Base-by-base conservation (phyloP, 2,888 invertebrate genomes). In the Dioctria rufipes region DNA sequence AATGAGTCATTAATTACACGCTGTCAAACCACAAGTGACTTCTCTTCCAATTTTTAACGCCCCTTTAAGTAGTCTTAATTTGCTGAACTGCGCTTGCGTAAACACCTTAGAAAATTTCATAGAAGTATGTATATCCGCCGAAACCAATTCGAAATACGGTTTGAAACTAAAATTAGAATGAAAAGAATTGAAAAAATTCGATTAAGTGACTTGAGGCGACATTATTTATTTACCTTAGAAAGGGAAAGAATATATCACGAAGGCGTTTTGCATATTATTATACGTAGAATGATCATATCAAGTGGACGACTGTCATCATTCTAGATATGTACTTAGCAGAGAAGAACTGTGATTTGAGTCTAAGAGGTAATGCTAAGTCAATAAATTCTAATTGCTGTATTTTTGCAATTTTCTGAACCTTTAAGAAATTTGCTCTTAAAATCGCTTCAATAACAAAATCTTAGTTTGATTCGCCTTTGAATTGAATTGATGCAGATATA, bases 21-120 rank as follows among this genome's bases (percentile, higher is more conserved):
- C 49, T 69, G 69, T 69, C 69, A 69, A 69, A 11, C 51, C 51
- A 49, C 69, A 39, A 69, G 69, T 69, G 69, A 69, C 69, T 69
- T 49, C 49, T 25, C 25, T n/a, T 69, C 25, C 37, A 69, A 69
- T 69, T 69, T 51, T 49, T 69, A 51, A 69, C 51, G 51, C 39
- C 51, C 54, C 11, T n/a, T 54, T 54, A 54, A n/a, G 54, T n/a
- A 54, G 11, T 54, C 11, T 6, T 54, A 46, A 25, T 25, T 25
- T 25, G 49, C 49, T 11, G 54, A 4, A 4, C 54, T 54, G 6
- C 4, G 11, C 4, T n/a, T 54, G 54, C 6, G 25, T 25, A 25
- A 11, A 54, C 54, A 54, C 54, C 54, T 54, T n/a, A 6, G 54
- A 11, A n/a, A 11, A 54, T 54, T 11, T 54, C 54, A 54, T n/a